These are phyloP conservation scores for Riptortus pedestris DNA, from an alignment of 1,140 invertebrate species.

Conservation along the genomic window DNA sequence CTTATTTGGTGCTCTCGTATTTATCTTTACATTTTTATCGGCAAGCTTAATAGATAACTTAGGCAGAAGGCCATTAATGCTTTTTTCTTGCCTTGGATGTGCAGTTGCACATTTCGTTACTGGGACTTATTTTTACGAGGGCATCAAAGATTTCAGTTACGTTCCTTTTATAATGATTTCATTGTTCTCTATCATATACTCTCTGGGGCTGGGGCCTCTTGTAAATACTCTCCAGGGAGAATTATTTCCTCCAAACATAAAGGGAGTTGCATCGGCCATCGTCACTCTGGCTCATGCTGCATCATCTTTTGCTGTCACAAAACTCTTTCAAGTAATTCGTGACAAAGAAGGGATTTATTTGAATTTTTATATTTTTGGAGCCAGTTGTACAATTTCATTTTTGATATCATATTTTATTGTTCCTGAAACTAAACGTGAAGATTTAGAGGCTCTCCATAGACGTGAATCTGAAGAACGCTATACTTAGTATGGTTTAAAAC, in stretches of 20 bases:
- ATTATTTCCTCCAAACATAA: constrained; percentile 50
- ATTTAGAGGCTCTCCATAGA: constrained; percentile 57
- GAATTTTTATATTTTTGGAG: constrained; percentile 70
- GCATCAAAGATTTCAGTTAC: constrained; percentile 36
- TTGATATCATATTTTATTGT: constrained; percentile 50
- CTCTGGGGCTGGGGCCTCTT: constrained; percentile 47
- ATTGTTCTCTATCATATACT: constrained; percentile 47
- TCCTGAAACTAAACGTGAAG: constrained; percentile 73
- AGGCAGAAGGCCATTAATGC: constrained; percentile 44
- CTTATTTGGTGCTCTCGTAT: constrained; percentile 29
- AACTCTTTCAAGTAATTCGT: constrained; percentile 53
- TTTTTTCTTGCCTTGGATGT: constrained; percentile 42
- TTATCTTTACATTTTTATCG: constrained; percentile 40
- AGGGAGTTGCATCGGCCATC: constrained; percentile 43
- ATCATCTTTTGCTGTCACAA: constrained; percentile 59
- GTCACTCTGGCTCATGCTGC: constrained; percentile 38
- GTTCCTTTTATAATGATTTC: constrained; percentile 46
- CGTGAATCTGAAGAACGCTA: neutral
- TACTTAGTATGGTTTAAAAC: neutral
- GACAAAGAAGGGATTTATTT: constrained; percentile 50
- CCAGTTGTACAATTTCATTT: constrained; percentile 49
- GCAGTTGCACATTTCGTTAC: constrained; percentile 38
- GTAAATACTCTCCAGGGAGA: constrained; percentile 51
- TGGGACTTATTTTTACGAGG: constrained; percentile 39
- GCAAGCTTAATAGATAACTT: constrained; percentile 39